phyloP scores from a whole-genome alignment of 2,888 invertebrate genomes.

The Drosophila flavopinicola region DNA sequence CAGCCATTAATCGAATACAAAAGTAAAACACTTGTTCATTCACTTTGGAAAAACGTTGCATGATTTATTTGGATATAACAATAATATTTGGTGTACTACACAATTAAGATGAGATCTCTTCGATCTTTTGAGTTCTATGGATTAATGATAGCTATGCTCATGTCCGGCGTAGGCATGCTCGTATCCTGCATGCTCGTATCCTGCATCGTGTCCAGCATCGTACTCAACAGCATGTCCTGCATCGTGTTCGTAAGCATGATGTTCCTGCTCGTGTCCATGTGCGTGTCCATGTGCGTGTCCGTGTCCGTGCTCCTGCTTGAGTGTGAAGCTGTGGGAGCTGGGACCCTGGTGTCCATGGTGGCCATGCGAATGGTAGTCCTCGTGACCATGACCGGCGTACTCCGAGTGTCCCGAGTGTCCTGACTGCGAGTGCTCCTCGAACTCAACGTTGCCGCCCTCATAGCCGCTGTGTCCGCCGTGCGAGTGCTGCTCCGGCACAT shows the following conservation, averaged over 20 bases:
- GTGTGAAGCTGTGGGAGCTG: conserved; percentile 61
- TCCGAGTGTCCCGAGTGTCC: conserved; percentile 39
- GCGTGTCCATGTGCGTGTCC: conserved; percentile 48
- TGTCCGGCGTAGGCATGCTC: conserved; percentile 43
- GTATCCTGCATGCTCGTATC: conserved; percentile 29
- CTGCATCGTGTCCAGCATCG: conserved; percentile 26
- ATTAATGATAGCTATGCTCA: conserved; percentile 58
- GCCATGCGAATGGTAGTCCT: conserved; percentile 44
- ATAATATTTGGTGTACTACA: conserved; percentile 65
- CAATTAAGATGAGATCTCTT: conserved; percentile 26
- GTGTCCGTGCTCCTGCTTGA: conserved; percentile 70
- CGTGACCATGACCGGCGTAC: conserved; percentile 43
- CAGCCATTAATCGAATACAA: no score
- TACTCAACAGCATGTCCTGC: conserved; percentile 13
- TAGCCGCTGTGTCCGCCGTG: conserved; percentile 68
- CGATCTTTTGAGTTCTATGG: conserved; percentile 7
- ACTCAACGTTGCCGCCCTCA: conserved; percentile 65
- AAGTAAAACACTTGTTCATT: conserved; percentile 16
- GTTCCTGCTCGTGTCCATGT: conserved; percentile 38
- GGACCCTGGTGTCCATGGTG: conserved; percentile 42
- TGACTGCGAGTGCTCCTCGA: conserved; percentile 60
- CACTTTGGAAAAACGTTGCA: conserved; percentile 61
- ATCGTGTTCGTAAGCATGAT: conserved; percentile 18
- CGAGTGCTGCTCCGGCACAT: conserved; percentile 52
- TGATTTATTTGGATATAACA: conserved; percentile 55